Conservation (phyloP, 2,797 vertebrate species). For the Diglossa cyanea region DNA sequence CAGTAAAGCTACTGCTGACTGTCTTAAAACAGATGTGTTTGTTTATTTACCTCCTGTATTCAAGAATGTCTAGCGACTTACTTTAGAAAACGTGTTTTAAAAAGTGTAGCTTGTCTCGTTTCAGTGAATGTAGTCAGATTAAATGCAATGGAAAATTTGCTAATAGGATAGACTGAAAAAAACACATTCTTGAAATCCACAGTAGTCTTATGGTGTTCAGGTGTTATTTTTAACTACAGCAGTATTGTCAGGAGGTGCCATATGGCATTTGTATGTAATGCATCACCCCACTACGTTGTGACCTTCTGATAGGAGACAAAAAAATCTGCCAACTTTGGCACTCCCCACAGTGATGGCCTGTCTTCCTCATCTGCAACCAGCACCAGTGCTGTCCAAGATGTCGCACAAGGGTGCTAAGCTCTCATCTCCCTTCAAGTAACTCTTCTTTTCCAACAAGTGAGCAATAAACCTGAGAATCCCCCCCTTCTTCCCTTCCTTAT, state of each 20-base stretch:
- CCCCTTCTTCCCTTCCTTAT: not conserved
- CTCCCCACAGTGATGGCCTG: not conserved
- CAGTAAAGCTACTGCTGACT: not conserved
- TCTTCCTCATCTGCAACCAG: constrained; percentile 33
- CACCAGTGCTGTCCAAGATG: not conserved
- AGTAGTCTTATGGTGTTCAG: not conserved
- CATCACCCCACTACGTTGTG: not conserved
- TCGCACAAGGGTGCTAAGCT: not conserved
- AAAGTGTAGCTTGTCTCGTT: not conserved
- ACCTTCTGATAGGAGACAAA: constrained; percentile 52
- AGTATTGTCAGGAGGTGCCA: constrained; percentile 39
- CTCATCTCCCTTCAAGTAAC: not conserved
- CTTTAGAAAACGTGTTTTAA: not conserved
- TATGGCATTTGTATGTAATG: constrained; percentile 57
- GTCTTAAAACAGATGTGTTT: not conserved
- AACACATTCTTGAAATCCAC: not conserved
- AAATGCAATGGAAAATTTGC: not conserved
- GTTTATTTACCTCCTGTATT: not conserved
- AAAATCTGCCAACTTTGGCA: constrained; percentile 38
- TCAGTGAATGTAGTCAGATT: not conserved
- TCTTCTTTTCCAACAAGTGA: not conserved
- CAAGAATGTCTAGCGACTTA: not conserved
- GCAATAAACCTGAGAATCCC: not conserved
- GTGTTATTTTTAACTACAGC: constrained; percentile 56
- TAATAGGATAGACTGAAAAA: not conserved